These are phyloP conservation scores for Heliocidaris erythrogramma DNA, from an alignment of 35 echinoderm and acorn worm genomes.

Conservation along the genomic window DNA sequence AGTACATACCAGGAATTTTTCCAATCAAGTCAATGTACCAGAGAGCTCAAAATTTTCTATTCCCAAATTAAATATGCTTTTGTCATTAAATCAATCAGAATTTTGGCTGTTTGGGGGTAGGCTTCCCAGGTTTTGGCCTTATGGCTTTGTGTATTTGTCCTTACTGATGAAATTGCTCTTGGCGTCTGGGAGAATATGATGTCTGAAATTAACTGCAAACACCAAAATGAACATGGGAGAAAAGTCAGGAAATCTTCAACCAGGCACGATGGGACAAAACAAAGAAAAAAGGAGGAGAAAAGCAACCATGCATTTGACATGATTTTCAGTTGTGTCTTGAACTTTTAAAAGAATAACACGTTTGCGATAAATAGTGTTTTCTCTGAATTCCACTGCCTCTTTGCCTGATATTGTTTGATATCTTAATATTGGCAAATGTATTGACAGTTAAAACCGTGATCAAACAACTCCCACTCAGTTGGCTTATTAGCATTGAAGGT, in stretches of 20 bases:
- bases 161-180: neutral
- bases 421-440: neutral
- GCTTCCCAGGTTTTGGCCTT: neutral
- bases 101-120: neutral
- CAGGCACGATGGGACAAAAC: neutral
- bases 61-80: slow-evolving; percentile 13
- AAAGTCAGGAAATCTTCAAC: neutral
- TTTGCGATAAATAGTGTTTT: neutral
- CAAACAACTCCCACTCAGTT: neutral
- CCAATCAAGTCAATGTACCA: slow-evolving; percentile 4
- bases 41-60: neutral
- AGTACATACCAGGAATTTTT: neutral
- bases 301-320: neutral
- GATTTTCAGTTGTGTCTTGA: neutral
- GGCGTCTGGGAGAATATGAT: neutral
- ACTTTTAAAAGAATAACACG: too few relatives aligned
- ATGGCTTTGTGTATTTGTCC: slow-evolving; percentile 1
- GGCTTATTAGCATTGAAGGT: neutral
- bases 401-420: neutral
- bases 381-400: neutral
- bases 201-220: neutral
- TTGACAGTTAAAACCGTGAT: neutral
- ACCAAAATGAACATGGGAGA: neutral
- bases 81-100: slow-evolving; percentile 18
- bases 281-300: neutral